Base-by-base conservation (phyloP, 2,888 invertebrate species). In the Lymantria monacha region DNA sequence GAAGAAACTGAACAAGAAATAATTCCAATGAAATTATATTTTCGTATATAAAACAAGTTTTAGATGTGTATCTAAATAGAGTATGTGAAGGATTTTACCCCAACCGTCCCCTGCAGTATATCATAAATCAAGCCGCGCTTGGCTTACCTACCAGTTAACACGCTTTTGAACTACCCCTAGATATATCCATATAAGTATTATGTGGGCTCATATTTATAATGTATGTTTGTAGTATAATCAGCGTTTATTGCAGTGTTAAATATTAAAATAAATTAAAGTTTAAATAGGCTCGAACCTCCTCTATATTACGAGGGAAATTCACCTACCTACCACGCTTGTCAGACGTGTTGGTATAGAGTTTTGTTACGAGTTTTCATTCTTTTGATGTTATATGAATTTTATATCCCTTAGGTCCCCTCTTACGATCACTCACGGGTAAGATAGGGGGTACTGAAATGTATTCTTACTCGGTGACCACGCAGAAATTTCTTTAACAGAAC, bases 91-190 rank as follows among this genome's bases (percentile, higher is more conserved):
- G 66, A 68, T 74, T 75, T 74, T 73, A 61, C 57, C 59, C 61
- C 57, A 56, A 58, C 68, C 67, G 66, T 73, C 71, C 66, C 68
- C 63, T 63, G 57, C 65, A 71, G 69, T 48, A 61, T 46, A 59
- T 56, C 65, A 74, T 78, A 74, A 79, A 77, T 78, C 76, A 79
- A 72, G 59, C 58, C 55, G 42, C 55, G 63, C 63, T 71, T 63
- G 63, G 61, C 63, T 66, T 63, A 69, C 59, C 64, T 68, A 66
- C 66, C 66, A 64, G 68, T 74, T 74, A 76, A 72, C 75, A 73
- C 69, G 64, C 67, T 64, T 70, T 71, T 62, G 62, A 67, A 71
- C 71, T 69, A 66, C 68, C 67, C 13, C 45, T 42, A 51, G 51
- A 62, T 67, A 49, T 63, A 66, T 57, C 48, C 46, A 59, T 62